Evolutionary conservation across 2,888 invertebrate genomes (phyloP), one percentile per base, ranked within the genome.

Genomic region (Eustalomyia histrio): DNA sequence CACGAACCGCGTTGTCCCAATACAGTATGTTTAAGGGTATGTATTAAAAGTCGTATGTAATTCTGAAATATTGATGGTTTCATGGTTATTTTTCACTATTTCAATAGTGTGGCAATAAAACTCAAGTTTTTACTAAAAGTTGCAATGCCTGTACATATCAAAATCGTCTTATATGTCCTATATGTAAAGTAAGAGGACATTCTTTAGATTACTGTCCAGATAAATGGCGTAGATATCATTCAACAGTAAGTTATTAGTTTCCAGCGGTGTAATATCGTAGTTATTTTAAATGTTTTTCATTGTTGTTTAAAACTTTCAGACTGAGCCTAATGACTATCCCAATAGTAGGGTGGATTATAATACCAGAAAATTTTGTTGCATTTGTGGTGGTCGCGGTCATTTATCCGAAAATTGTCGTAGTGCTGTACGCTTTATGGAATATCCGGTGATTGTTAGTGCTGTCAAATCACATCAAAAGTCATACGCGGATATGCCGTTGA

Each of bases 161-260:
- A 75, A 87, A 86, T 68, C 86, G 87, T 9, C 76, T 87, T 2
- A 87, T 87, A 7, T 95, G 95, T 86, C 90, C 88, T 9, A 92
- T 93, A 86, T 95, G 95, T 87, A 92, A 92, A 67, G 92, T 93
- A 84, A 85, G 86, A 29, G 95, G 95, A 0, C 95, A 95, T 87
- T 91, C 91, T 10, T 85, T 91, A 60, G 90, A 91, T 21, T 91
- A 91, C 86, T 95, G 95, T 85, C 95, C 95, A 0, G 95, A 95
- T 89, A 90, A 93, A 53, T 95, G 95, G 95, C 92, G 95, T 64
- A 92, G 95, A 74, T 95, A 95, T 90, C 94, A 95, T 88, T 92
- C 93, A 83, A 95, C 95, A 82, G 95, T 94, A 91, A 91, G 88
- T 88, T 29, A 60, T 24, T 14, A n/a, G 18, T 35, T 14, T n/a